Evolutionary conservation across 2,888 invertebrate genomes (phyloP), one percentile per base, ranked within the genome.

Genomic region (Parnassius mnemosyne): DNA sequence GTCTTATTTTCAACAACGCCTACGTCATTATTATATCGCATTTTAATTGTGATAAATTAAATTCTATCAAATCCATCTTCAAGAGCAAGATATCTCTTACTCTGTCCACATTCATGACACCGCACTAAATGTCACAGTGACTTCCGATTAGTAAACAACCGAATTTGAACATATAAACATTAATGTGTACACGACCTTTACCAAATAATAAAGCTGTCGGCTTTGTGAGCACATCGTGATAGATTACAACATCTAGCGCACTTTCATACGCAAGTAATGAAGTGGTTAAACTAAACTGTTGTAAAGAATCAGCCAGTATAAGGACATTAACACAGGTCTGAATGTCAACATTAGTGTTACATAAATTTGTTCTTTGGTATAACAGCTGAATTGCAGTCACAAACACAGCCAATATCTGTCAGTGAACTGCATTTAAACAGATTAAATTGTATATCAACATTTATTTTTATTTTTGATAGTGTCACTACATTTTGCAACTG

Each of bases 171-270:
- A 34, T 34, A 7, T 71, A 73, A 81, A 83, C 76, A 79, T 83
- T 81, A 71, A 70, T 68, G 72, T 68, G 66, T 65, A 63, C 59
- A 68, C 69, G 68, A 69, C 72, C 69, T 76, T 76, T 75, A 71
- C 78, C 78, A 87, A 87, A 85, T 85, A 86, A 79, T 83, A 81
- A 85, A 85, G 74, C 69, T 77, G 83, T 81, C 83, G 71, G 70
- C 75, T 74, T 80, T 82, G 75, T 83, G 77, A 82, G 81, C 79
- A 82, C 81, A 80, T 69, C 71, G 71, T 80, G 82, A 87, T 83
- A 72, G 87, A 87, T 85, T 63, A 56, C 72, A 78, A 77, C 77
- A 74, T 78, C 10, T 11, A 47, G 53, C 47, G 53, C 43, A 25
- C 51, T 13, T 10, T 51, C 51, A 34, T 42, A 50, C 41, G 53